Percentiles rank a stretch among this genome's conserved stretches.
These are phyloP conservation scores for Junonia oenone DNA, from an alignment of 2,888 invertebrate species.

Conservation along the genomic window DNA sequence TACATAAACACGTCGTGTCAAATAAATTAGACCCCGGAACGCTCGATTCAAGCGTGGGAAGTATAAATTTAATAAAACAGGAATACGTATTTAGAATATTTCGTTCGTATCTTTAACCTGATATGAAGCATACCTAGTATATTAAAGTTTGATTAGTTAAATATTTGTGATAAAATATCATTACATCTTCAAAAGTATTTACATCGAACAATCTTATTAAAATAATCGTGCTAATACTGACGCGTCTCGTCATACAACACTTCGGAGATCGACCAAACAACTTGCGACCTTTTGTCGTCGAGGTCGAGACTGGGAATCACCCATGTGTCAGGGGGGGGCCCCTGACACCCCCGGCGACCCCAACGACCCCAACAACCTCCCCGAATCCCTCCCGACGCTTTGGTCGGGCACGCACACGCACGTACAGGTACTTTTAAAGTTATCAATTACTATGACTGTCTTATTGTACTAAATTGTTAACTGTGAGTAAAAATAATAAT, in stretches of 20 bases:
- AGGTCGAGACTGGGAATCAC: too few species aligned
- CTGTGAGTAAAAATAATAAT: neutral
- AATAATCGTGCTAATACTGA: slow-evolving; percentile 7
- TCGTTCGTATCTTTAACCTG: slow-evolving; percentile 24
- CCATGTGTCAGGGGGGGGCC: too few species aligned
- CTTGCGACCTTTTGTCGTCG: too few species aligned
- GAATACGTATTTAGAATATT: slow-evolving; percentile 28
- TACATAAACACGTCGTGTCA: slow-evolving; percentile 13
- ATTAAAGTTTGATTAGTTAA: slow-evolving; percentile 15
- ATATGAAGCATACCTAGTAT: slow-evolving; percentile 29
- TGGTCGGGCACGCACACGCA: slow-evolving; percentile 1
- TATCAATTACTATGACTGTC: neutral
- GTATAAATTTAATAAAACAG: slow-evolving; percentile 20
- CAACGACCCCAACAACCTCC: neutral
- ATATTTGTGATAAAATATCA: slow-evolving; percentile 18
- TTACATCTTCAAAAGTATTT: slow-evolving; percentile 17
- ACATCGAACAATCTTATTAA: slow-evolving; percentile 10
- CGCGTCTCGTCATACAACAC: neutral
- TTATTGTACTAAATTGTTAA: neutral
- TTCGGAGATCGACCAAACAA: neutral
- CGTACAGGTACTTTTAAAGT: slow-evolving; percentile 1
- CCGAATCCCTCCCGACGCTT: neutral
- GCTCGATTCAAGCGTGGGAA: slow-evolving; percentile 1
- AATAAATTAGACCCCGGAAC: slow-evolving; percentile 7
- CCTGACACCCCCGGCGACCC: too few species aligned